These are phyloP conservation scores for Delia radicum DNA, from an alignment of 1,140 invertebrate species.

Conservation along the genomic window DNA sequence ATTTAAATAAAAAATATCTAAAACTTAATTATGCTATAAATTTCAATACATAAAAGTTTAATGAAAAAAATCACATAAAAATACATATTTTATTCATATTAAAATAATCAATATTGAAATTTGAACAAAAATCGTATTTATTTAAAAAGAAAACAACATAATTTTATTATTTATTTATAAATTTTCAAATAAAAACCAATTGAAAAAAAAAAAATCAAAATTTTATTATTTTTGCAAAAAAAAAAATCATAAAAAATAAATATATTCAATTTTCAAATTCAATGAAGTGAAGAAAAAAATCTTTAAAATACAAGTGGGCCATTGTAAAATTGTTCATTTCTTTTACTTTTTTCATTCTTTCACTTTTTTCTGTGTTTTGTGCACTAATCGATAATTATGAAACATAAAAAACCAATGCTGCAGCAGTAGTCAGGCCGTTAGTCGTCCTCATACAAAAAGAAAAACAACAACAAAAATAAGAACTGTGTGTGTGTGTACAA, in stretches of 20 bases:
- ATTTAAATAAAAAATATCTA: background rate
- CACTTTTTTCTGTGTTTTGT: background rate
- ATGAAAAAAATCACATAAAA: too few relatives aligned
- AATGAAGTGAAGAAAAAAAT: background rate
- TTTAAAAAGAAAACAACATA: too few relatives aligned
- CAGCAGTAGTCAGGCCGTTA: background rate
- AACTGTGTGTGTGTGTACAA: background rate
- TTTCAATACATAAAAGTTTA: too few relatives aligned
- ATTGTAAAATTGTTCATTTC: background rate
- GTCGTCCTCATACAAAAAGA: background rate
- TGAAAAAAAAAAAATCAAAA: too few relatives aligned
- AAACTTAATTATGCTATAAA: background rate
- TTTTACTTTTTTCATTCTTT: background rate
- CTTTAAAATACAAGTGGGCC: background rate
- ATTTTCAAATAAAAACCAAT: too few relatives aligned
- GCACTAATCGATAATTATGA: constrained; percentile 3
- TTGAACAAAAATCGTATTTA: background rate
- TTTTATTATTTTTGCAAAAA: background rate
- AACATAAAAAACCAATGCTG: background rate
- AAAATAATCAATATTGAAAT: background rate
- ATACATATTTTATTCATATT: background rate
- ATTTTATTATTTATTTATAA: too few relatives aligned
- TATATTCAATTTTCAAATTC: constrained; percentile 7
- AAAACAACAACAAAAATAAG: background rate
- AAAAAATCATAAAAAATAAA: background rate